Evolutionary conservation across 2,888 invertebrate genomes (phyloP), one percentile per base, ranked within the genome.

Genomic region (Agrotis segetum): DNA sequence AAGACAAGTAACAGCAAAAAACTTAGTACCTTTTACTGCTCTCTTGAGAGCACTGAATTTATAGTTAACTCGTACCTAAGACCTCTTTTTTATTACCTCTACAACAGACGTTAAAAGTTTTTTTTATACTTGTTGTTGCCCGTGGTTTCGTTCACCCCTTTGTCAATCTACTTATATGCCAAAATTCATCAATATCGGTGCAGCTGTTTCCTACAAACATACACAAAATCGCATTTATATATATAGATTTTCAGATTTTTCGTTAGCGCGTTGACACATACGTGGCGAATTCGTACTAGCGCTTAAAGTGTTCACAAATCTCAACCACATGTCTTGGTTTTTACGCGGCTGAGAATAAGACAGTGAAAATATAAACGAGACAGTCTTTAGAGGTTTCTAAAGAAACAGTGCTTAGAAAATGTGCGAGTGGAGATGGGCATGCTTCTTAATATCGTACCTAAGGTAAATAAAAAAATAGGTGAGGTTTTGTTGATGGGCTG

Each of bases 271-370:
- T 29, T 29, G 5, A 7, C 1, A 34, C 1, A 7, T 34, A 34
- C 34, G 7, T 34, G 5, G 34, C 34, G 34, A 7, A 34, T 6
- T 34, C 11, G 40, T 40, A 40, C 40, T 40, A 40, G 34, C 34
- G 34, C 40, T 11, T 7, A 40, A 40, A 59, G 63, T 58, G 61
- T 66, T 74, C 73, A 63, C 59, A 79, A 79, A 79, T 79, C 76
- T 79, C 67, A 44, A 29, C 53, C 55, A 63, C 62, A 46, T 74
- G 53, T 63, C 34, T 52, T 55, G 62, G 49, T 71, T 75, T 66
- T 73, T 52, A 34, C 55, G 29, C 55, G 11, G 53, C 50, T 59
- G 1, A 29, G 14, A 74, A 56, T 29, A 53, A 61, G 61, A 58
- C 50, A 50, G 16, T 7, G 44, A 47, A 79, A 56, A 80, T 55